A percentile compares a stretch with the other conserved stretches of the same genome.
These are phyloP conservation scores for Plebejus melissa DNA, from an alignment of 2,888 invertebrate genomes.

Conservation along the genomic window DNA sequence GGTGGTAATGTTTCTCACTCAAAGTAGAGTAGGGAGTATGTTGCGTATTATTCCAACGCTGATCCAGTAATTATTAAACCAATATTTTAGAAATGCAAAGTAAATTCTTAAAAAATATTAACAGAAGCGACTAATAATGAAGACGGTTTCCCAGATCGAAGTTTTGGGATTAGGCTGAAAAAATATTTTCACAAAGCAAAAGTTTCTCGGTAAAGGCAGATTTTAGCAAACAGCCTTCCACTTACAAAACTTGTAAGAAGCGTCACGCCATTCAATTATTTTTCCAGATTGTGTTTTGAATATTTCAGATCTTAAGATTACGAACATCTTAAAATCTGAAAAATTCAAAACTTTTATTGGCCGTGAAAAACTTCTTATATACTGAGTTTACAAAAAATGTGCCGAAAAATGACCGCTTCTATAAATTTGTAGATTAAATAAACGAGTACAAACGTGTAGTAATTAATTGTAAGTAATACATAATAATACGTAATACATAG, in stretches of 20 bases:
- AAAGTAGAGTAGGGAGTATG: too few relatives aligned
- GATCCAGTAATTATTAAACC: background rate
- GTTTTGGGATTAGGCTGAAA: slow-evolving; percentile 1
- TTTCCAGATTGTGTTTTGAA: slow-evolving; percentile 25
- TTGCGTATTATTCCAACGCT: too few relatives aligned
- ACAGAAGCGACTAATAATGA: background rate
- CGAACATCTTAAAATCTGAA: background rate
- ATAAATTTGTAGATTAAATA: too few relatives aligned
- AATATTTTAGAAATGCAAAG: background rate
- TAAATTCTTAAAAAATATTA: background rate
- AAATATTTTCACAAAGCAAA: slow-evolving; percentile 5
- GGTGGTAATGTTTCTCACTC: background rate
- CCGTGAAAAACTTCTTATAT: background rate
- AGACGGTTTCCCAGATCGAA: background rate
- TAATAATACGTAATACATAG: background rate
- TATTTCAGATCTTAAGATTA: slow-evolving; percentile 12
- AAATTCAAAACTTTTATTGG: background rate
- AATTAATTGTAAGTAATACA: background rate
- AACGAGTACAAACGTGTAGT: background rate
- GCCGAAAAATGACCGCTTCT: too few relatives aligned
- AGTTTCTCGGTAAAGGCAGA: slow-evolving; percentile 1
- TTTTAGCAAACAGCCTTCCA: slow-evolving; percentile 14
- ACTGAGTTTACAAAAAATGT: background rate
- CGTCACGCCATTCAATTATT: slow-evolving; percentile 25
- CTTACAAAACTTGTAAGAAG: slow-evolving; percentile 22